These are phyloP conservation scores for Spheniscus mendiculus DNA, from an alignment of 2,113 vertebrate genomes.

Conservation along the genomic window DNA sequence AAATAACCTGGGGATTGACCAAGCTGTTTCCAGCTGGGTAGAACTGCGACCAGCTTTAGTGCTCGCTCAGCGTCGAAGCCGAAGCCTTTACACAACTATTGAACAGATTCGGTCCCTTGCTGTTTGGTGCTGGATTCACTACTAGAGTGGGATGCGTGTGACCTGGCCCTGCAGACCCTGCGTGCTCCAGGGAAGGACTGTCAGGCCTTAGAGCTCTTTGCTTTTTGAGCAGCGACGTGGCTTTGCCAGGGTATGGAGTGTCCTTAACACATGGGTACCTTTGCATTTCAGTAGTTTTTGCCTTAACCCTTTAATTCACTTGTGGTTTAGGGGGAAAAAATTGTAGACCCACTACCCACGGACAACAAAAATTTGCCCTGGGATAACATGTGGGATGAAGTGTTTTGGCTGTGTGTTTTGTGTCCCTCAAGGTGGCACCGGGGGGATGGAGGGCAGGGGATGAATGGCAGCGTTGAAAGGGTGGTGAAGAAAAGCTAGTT, in stretches of 20 bases:
- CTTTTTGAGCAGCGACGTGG: neutral
- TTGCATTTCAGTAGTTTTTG: neutral
- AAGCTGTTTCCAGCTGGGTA: neutral
- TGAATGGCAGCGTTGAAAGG: conserved; percentile 66
- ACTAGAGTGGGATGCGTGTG: neutral
- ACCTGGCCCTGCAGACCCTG: neutral
- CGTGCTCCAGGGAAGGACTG: neutral
- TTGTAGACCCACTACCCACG: fast-evolving
- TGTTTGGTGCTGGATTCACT: neutral
- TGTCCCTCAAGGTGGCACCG: conserved; percentile 38
- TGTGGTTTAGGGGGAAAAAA: neutral
- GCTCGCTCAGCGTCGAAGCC: neutral
- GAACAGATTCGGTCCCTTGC: neutral
- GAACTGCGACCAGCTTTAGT: neutral
- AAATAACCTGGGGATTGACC: conserved; percentile 39
- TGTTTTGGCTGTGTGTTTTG: neutral
- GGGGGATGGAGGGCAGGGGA: conserved; percentile 15
- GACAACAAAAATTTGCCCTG: neutral
- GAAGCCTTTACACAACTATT: neutral
- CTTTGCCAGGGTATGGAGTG: neutral
- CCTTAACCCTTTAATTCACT: neutral
- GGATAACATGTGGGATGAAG: neutral
- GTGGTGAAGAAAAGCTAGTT: conserved; percentile 56
- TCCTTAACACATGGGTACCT: neutral
- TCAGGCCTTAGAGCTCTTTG: neutral